These are phyloP conservation scores for Elysia crispata DNA, from an alignment of 2,888 invertebrate species.

Conservation along the genomic window DNA sequence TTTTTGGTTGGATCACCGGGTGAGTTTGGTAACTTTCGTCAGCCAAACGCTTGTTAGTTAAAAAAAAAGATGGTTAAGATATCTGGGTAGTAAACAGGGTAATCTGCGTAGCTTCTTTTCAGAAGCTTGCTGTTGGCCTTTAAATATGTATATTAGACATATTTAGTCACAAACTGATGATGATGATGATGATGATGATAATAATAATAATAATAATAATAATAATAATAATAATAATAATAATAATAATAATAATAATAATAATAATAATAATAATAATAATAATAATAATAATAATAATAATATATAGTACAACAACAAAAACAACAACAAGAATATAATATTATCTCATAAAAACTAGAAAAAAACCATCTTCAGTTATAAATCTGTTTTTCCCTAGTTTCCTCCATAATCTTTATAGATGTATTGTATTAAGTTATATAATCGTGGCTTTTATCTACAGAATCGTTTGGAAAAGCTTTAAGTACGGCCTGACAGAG, in stretches of 20 bases:
- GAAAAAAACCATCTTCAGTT: no score
- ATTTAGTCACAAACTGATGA: no score
- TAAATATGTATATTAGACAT: no score
- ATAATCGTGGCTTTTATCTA: background rate
- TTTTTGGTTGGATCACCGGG: conserved; percentile 1
- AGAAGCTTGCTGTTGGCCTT: no score
- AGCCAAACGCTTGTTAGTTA: background rate
- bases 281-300: background rate
- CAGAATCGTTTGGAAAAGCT: conserved; percentile 22
- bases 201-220: background rate
- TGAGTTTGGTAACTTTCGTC: background rate
- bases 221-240: background rate
- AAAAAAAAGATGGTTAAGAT: background rate
- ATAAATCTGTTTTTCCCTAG: no score
- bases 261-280: conserved; percentile 21
- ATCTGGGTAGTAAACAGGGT: no score
- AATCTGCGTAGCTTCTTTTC: no score
- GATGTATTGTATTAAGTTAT: background rate
- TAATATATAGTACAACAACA: background rate
- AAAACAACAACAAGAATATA: background rate
- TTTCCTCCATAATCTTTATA: no score
- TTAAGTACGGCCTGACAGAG: background rate
- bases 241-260: background rate
- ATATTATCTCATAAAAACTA: no score
- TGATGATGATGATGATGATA: conserved; percentile 23